phyloP scores from a whole-genome alignment of 1,140 invertebrate genomes.

The Papilio aristodemus region DNA sequence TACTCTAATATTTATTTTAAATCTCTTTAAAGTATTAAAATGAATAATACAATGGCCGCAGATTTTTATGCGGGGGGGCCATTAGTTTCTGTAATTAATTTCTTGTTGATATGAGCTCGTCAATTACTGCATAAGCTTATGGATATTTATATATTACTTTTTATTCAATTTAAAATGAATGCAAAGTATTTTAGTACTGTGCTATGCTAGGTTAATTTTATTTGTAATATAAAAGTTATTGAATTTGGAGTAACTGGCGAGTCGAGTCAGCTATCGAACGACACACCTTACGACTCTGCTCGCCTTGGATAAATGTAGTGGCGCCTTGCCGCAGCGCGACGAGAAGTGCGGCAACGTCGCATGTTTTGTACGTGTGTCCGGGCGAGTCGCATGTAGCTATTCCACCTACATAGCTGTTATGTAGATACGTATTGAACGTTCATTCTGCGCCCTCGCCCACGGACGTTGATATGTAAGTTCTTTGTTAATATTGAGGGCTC shows the following conservation, averaged over 20 bases:
- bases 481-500: slow-evolving; percentile 15
- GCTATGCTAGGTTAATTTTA: not conserved
- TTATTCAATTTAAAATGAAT: no score
- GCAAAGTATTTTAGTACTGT: not conserved
- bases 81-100: not conserved
- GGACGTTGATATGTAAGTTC: slow-evolving; percentile 21
- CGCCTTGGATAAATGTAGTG: slow-evolving; percentile 61
- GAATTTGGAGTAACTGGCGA: slow-evolving; percentile 37
- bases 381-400: slow-evolving; percentile 41
- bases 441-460: slow-evolving; percentile 36
- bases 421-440: slow-evolving; percentile 36
- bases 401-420: slow-evolving; percentile 35
- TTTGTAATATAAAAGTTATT: slow-evolving; percentile 17
- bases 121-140: no score
- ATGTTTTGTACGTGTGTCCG: slow-evolving; percentile 56
- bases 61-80: not conserved
- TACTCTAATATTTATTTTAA: not conserved
- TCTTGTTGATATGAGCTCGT: not conserved
- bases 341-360: slow-evolving; percentile 70
- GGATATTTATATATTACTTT: no score
- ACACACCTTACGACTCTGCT: slow-evolving; percentile 53
- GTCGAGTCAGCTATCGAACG: slow-evolving; percentile 40
- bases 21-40: not conserved
- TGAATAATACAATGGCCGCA: not conserved
- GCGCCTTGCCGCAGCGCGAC: slow-evolving; percentile 50